phyloP scores from a whole-genome alignment of 1,140 invertebrate species.

The Acyrthosiphon pisum region DNA sequence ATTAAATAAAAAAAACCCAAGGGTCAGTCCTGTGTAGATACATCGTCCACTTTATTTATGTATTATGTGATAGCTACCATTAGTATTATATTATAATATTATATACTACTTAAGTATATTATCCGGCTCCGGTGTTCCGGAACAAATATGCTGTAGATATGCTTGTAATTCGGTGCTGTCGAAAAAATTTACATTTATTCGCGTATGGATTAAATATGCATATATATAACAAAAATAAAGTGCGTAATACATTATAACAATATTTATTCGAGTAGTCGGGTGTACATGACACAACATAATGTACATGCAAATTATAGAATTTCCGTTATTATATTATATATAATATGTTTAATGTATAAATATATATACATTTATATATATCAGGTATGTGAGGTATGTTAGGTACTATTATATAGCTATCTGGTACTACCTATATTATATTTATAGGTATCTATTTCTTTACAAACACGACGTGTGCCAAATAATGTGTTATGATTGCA shows the following conservation, averaged over 20 bases:
- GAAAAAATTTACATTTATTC: background rate
- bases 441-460: background rate
- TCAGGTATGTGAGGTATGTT: too few relatives aligned
- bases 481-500: background rate
- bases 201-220: background rate
- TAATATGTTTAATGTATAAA: background rate
- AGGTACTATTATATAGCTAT: background rate
- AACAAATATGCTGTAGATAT: background rate
- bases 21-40: background rate
- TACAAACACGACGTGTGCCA: background rate
- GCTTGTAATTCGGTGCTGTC: background rate
- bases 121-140: slow-evolving; percentile 25
- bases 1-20: background rate
- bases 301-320: background rate
- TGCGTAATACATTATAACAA: background rate
- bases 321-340: background rate
- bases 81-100: background rate
- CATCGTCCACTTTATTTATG: background rate
- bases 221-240: background rate
- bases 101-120: background rate
- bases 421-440: background rate
- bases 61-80: background rate
- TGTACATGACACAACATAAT: slow-evolving; percentile 10
- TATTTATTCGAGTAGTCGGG: background rate
- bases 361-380: too few relatives aligned